These are phyloP conservation scores for Trachemys scripta DNA, from an alignment of 2,113 vertebrate species.

Conservation along the genomic window DNA sequence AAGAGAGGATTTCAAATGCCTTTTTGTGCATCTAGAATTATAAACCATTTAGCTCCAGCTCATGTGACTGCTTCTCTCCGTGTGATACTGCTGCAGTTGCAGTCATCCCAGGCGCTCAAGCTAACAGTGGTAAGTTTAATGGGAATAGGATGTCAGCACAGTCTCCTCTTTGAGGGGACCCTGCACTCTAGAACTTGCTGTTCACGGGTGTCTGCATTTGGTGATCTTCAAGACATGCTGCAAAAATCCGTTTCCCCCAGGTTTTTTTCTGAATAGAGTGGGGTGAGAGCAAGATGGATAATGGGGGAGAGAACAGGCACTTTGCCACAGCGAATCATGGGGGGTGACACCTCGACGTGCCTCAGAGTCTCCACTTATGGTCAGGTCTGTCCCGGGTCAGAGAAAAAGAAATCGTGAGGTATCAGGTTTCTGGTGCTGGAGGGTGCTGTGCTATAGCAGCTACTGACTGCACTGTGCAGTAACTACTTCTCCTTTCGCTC, in stretches of 20 bases:
- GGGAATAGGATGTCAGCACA: background rate
- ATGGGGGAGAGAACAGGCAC: background rate
- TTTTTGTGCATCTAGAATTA: background rate
- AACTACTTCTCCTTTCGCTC: background rate
- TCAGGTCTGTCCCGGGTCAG: background rate
- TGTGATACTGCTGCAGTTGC: background rate
- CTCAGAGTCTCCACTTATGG: background rate
- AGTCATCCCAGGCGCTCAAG: background rate
- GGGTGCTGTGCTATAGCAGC: background rate
- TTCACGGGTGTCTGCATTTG: background rate
- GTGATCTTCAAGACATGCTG: background rate
- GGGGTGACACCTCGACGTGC: background rate
- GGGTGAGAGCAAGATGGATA: background rate
- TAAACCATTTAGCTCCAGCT: background rate
- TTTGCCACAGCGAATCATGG: background rate
- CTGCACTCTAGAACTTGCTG: background rate
- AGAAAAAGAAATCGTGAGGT: background rate
- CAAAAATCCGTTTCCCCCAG: background rate
- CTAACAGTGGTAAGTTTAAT: background rate
- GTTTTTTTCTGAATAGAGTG: background rate
- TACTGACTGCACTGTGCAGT: background rate
- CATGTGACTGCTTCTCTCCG: background rate
- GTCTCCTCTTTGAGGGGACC: background rate
- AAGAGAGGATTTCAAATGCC: background rate
- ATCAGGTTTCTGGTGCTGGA: background rate